Base-by-base conservation (phyloP, 2,113 vertebrate species). In the Hymenochirus boettgeri region DNA sequence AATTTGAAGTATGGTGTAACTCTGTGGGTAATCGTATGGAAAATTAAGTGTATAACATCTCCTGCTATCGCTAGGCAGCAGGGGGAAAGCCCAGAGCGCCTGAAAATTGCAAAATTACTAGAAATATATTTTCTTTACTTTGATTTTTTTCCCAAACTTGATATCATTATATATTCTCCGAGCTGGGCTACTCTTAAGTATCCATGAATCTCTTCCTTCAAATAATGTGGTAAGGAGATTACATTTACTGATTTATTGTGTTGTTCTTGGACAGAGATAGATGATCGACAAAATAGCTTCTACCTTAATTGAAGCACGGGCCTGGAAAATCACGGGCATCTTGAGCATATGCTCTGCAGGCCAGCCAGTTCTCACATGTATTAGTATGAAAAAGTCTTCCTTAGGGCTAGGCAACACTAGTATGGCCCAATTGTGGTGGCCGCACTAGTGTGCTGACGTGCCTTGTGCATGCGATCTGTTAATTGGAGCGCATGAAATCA, bases 21-120 rank as follows among this genome's bases (percentile, higher is more conserved):
- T 66, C 55, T 39, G 64, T 66, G 65, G 65, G 33, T 69, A 69
- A 69, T 69, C 57, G 47, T 60, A 69, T 53, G 65, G 65, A 69
- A 69, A 69, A 69, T 69, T 27, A 69, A 69, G 65, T 53, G 65
- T 31, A 60, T 23, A 48, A 57, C 47, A 9, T 60, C 25, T 53
- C 47, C 19, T 51, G 57, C 24, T 22, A 52, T 60, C 56, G 59
- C 24, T 12, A 31, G 29, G 31, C 31, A 18, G 64, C 64, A 57
- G 54, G 31, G 47, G 29, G 22, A 56, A 65, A 46, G 39, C 33
- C 45, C 52, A 7, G 29, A 65, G 57, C 26, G 46, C 24, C 45
- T 26, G 46, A 59, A 66, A 39, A 58, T 58, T 66, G 33, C 12
- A 52, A 58, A 58, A 50, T 37, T 56, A 51, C 59, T 57, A 58